A percentile compares a stretch with the other conserved stretches of the same genome.
These are phyloP conservation scores for Cyphomyrmex costatus DNA, from an alignment of 1,140 invertebrate species.

Conservation along the genomic window DNA sequence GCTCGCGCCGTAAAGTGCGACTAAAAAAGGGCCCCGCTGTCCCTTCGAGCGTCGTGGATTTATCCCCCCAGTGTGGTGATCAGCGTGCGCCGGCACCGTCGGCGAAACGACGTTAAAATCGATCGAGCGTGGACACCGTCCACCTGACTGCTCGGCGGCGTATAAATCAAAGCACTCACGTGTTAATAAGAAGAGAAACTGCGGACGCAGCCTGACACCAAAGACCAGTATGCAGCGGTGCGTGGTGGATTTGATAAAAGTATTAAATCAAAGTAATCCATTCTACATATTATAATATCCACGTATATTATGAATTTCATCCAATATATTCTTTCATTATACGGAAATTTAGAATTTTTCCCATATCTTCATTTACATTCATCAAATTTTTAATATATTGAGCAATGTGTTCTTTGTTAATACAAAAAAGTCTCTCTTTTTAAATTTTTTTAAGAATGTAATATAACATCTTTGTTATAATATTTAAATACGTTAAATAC, in stretches of 20 bases:
- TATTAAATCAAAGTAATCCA: conserved; percentile 23
- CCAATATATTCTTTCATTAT: background rate
- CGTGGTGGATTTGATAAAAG: conserved; percentile 30
- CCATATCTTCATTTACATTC: background rate
- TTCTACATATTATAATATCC: conserved; percentile 24
- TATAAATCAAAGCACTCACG: conserved; percentile 54
- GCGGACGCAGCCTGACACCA: conserved; percentile 41
- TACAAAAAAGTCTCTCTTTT: background rate
- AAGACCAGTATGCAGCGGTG: conserved; percentile 33
- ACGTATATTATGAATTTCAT: background rate
- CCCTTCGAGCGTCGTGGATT: conserved; percentile 65
- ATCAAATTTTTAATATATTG: background rate
- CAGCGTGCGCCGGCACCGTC: conserved; percentile 41
- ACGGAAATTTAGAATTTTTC: background rate
- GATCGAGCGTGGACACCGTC: conserved; percentile 55
- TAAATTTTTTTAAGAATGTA: background rate
- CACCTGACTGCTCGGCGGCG: conserved; percentile 41
- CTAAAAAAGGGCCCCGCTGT: conserved; percentile 59
- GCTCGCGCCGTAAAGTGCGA: conserved; percentile 48
- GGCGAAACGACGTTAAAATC: conserved; percentile 59
- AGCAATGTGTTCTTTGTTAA: background rate
- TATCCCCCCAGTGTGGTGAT: conserved; percentile 29
- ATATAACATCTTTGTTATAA: background rate
- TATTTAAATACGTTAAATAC: too few species aligned
- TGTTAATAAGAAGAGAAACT: conserved; percentile 63